These are phyloP conservation scores for Asobara japonica DNA, from an alignment of 1,140 invertebrate species.

Conservation along the genomic window DNA sequence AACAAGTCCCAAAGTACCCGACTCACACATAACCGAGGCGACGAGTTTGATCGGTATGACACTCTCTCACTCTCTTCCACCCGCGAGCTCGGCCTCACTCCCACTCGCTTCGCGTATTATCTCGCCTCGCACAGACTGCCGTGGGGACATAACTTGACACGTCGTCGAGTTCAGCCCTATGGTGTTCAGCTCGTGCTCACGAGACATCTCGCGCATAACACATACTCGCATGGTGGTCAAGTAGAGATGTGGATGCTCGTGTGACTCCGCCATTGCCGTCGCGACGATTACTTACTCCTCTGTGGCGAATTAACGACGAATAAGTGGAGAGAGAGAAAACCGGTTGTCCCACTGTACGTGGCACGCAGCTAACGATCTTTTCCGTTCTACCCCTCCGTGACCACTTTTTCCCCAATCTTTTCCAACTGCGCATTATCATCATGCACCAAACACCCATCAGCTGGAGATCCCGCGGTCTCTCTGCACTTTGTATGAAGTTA, in stretches of 20 bases:
- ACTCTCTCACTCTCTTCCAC: not conserved
- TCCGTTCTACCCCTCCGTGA: not conserved
- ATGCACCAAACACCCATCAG: not conserved
- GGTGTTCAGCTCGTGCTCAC: slow-evolving; percentile 17
- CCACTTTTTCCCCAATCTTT: slow-evolving; percentile 12
- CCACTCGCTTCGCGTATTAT: not conserved
- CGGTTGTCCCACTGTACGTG: slow-evolving; percentile 51
- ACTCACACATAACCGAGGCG: not conserved
- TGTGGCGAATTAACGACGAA: slow-evolving; percentile 60
- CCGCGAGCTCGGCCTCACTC: no score
- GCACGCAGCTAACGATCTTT: slow-evolving; percentile 56
- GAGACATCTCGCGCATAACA: not conserved
- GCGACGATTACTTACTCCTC: slow-evolving; percentile 57
- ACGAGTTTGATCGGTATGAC: slow-evolving; percentile 17
- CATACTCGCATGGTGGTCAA: slow-evolving; percentile 50
- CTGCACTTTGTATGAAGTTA: no score
- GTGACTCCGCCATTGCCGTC: slow-evolving; percentile 18
- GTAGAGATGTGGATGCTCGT: slow-evolving; percentile 32
- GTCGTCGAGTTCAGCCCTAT: slow-evolving; percentile 32
- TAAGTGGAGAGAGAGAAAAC: slow-evolving; percentile 52
- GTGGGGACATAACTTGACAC: slow-evolving; percentile 33
- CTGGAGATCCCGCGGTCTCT: no score
- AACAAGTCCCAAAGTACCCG: slow-evolving; percentile 4
- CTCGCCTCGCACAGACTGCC: slow-evolving; percentile 2
- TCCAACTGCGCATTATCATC: not conserved